Conservation (phyloP, 1,140 invertebrate genomes). For the Chionoecetes opilio region DNA sequence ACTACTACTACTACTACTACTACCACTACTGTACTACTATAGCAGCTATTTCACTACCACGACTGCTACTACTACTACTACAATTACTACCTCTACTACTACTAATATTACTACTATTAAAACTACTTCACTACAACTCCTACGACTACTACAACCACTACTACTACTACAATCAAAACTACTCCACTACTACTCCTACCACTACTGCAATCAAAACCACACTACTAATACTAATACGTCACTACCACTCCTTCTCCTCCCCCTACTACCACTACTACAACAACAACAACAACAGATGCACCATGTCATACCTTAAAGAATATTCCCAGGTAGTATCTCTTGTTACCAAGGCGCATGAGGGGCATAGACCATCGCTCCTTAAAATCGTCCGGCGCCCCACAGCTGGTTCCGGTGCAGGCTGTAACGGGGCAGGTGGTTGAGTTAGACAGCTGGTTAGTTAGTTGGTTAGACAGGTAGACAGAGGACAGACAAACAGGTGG, state of each 20-base stretch:
- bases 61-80: background rate
- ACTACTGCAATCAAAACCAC: background rate
- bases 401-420: conserved; percentile 74
- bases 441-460: background rate
- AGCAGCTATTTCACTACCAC: no score
- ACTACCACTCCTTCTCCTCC: no score
- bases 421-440: background rate
- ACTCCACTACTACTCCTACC: background rate
- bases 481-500: background rate
- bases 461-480: background rate
- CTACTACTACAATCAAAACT: no score
- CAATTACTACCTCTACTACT: background rate
- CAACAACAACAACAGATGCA: no score
- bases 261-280: no score
- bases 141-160: no score
- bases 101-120: background rate
- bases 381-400: background rate
- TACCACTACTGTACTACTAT: background rate
- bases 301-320: conserved; percentile 91
- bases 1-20: background rate
- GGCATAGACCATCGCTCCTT: conserved; percentile 94
- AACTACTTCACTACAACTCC: background rate
- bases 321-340: conserved; percentile 94
- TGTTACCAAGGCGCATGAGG: conserved; percentile 92
- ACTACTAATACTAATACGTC: no score